Base-by-base conservation (phyloP, 2,797 vertebrate species). In the Kryptopterus vitreolus region DNA sequence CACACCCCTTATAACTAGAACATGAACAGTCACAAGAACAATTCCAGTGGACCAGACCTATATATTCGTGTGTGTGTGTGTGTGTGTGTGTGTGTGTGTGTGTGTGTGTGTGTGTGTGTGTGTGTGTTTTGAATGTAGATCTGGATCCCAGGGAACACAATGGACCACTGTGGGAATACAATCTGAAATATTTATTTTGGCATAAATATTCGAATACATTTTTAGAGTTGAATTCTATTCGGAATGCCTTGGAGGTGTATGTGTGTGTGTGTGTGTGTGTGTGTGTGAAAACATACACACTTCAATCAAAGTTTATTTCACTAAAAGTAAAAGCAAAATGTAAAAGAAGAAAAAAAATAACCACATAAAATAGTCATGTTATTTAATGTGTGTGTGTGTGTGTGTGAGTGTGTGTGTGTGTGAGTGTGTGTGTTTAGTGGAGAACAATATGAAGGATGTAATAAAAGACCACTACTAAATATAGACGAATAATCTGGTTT, bases 201-300 rank as follows among this genome's bases (percentile, higher is more conserved):
- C 62, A 38, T 65, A 35, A 65, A 65, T 38, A 65, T 65, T 65
- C 62, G 22, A 13, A 65, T 38, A 12, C 62, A 65, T 38, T 35
- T 63, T 10, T 43, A 1, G 5, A 13, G 11, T 43, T 43, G n/a
- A 65, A 65, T 65, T 38, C n/a, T 6, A 24, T 13, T n/a, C 12
- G 38, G 35, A 66, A 43, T 66, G 7, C 5, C 0, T 10, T 12
- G 63, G 35, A 16, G 35, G 53, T 24, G 13, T 4, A 18, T 65
- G 18, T 2, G 62, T 20, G 62, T 38, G 63, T 24, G 29, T n/a
- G 31, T 24, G 38, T 43, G 38, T 1, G 22, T 24, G n/a, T 3
- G 2, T 43, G 3, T 7, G 11, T 13, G 35, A 16, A 33, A 62
- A 29, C 58, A 15, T 18, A 35, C 29, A 9, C 26, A 62, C 61